These are phyloP conservation scores for Cochlearius cochlearius DNA, from an alignment of 2,113 vertebrate genomes.

Conservation along the genomic window DNA sequence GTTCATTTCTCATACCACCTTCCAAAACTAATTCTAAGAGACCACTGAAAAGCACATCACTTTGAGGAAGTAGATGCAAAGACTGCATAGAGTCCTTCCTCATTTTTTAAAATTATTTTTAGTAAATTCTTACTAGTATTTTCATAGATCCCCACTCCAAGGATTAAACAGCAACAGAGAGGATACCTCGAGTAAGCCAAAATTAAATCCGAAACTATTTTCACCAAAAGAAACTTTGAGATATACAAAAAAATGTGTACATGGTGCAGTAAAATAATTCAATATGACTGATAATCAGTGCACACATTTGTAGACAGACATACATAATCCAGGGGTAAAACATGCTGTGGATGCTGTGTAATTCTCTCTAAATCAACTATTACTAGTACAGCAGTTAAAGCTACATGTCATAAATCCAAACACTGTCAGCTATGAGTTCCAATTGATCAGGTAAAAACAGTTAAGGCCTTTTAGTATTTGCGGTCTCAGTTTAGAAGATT, in stretches of 20 bases:
- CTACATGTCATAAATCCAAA: background rate
- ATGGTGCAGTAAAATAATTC: background rate
- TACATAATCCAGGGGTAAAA: background rate
- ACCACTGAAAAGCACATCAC: background rate
- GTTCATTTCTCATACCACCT: background rate
- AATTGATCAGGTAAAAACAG: background rate
- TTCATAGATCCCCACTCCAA: background rate
- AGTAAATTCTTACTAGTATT: background rate
- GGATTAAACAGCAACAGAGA: background rate
- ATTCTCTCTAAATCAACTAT: background rate
- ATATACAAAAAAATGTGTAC: background rate
- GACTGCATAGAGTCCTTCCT: background rate
- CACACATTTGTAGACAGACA: background rate
- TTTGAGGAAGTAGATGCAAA: background rate
- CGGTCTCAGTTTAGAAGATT: background rate
- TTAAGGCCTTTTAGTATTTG: background rate
- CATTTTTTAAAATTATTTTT: background rate
- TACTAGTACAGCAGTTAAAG: background rate
- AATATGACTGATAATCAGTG: background rate
- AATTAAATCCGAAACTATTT: background rate
- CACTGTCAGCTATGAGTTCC: background rate
- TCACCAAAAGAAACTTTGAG: background rate
- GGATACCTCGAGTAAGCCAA: background rate
- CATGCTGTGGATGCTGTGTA: rapidly evolving
- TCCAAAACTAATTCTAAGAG: background rate